Conservation (phyloP, 2,113 vertebrate genomes). For the Dryoscopus gambensis region DNA sequence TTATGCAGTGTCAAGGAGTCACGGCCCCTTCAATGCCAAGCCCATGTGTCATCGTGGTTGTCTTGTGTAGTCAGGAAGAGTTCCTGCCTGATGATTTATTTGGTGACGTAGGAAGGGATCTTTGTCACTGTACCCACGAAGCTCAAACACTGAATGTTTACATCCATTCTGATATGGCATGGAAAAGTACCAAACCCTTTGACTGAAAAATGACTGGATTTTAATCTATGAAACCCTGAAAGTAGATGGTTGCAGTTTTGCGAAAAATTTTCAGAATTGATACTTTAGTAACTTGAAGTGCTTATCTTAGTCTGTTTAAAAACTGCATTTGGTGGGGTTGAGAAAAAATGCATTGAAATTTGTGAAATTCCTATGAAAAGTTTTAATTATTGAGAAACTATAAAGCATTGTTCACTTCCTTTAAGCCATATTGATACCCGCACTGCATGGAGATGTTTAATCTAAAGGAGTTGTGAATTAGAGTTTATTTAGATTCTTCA, state of each 20-base stretch:
- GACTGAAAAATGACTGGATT: not conserved
- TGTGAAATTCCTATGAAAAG: not conserved
- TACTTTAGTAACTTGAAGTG: not conserved
- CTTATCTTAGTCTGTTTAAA: not conserved
- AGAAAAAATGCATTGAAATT: not conserved
- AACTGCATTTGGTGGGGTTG: not conserved
- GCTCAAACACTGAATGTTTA: not conserved
- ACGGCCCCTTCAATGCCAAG: not conserved
- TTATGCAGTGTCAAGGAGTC: not conserved
- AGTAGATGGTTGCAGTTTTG: not conserved
- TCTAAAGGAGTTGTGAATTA: not conserved
- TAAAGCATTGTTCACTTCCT: not conserved
- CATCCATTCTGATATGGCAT: rapidly evolving
- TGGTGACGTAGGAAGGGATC: not conserved
- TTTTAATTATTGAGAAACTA: not conserved
- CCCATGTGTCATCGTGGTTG: not conserved
- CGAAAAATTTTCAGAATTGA: not conserved
- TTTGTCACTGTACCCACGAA: not conserved
- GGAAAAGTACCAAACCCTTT: not conserved
- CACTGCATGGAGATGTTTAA: not conserved
- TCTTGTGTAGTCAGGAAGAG: not conserved
- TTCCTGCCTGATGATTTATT: not conserved
- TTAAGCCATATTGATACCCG: not conserved
- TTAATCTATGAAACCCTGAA: not conserved
- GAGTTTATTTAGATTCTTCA: conserved; percentile 14